Conservation (phyloP, 2,888 invertebrate genomes). For the Clunio marinus region DNA sequence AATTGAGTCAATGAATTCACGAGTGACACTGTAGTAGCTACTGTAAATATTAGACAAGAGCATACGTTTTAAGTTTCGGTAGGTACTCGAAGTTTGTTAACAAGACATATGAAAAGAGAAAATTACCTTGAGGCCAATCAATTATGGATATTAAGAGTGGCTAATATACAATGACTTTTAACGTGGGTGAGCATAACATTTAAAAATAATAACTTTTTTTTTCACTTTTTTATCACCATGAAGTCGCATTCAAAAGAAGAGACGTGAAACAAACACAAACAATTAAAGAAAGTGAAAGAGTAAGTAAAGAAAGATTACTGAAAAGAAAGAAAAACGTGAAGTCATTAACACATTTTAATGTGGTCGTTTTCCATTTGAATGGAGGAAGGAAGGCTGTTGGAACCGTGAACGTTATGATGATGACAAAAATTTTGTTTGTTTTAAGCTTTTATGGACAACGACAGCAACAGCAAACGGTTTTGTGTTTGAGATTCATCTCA, state of each 20-base stretch:
- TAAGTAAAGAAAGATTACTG: too few species aligned
- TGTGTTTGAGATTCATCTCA: too few species aligned
- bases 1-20: conserved; percentile 33
- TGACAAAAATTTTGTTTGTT: neutral
- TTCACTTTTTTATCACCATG: too few species aligned
- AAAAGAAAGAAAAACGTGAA: conserved; percentile 1
- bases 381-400: neutral
- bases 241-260: neutral
- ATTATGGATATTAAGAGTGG: too few species aligned
- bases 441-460: too few species aligned
- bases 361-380: neutral
- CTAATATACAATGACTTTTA: too few species aligned
- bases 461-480: too few species aligned
- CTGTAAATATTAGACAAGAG: too few species aligned
- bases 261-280: neutral
- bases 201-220: too few species aligned
- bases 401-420: neutral
- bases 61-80: neutral
- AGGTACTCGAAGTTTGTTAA: too few species aligned
- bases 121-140: neutral
- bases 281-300: conserved; percentile 15
- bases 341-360: conserved; percentile 19
- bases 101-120: neutral
- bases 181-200: neutral
- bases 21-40: neutral